Conservation (phyloP, 2,797 vertebrate species). For the Poecilia velifera region DNA sequence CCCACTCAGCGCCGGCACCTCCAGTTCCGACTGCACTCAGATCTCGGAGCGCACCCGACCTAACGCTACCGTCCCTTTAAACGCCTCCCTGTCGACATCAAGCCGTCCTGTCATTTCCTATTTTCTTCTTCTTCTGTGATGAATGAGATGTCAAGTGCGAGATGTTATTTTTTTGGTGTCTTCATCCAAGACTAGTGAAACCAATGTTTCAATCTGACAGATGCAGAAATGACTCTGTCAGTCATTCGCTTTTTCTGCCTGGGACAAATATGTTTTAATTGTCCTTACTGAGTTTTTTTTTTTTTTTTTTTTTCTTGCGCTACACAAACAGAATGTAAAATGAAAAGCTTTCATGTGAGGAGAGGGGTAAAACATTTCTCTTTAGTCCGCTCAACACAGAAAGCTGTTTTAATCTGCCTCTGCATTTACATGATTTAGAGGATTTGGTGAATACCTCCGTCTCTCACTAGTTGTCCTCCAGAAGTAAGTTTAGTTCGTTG, state of each 20-base stretch:
- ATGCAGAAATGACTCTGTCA: constrained; percentile 61
- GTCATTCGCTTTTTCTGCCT: constrained; percentile 31
- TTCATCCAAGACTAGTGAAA: constrained; percentile 47
- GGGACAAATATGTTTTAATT: constrained; percentile 47
- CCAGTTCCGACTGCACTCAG: constrained; percentile 3
- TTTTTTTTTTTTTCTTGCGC: not conserved
- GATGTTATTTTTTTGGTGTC: constrained; percentile 59
- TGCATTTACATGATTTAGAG: constrained; percentile 4
- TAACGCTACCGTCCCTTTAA: constrained; percentile 37
- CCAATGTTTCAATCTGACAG: constrained; percentile 36
- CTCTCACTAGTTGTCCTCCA: constrained; percentile 15
- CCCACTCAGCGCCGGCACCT: constrained; percentile 20
- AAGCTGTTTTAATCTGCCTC: constrained; percentile 14
- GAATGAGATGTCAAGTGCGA: constrained; percentile 72
- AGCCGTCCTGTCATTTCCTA: constrained; percentile 64
- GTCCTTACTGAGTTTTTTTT: constrained; percentile 22
- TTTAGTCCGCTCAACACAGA: not conserved
- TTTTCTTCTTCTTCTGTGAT: constrained; percentile 64
- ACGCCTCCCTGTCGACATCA: constrained; percentile 46
- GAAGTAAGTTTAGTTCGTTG: constrained; percentile 11
- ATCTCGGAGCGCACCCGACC: constrained; percentile 12
- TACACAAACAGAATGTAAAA: constrained; percentile 17
- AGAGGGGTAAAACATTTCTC: not conserved
- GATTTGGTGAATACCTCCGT: constrained; percentile 1
- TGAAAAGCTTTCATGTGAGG: not conserved